Evolutionary conservation across 2,888 invertebrate genomes (phyloP).

Genomic region (Oscheius onirici): DNA sequence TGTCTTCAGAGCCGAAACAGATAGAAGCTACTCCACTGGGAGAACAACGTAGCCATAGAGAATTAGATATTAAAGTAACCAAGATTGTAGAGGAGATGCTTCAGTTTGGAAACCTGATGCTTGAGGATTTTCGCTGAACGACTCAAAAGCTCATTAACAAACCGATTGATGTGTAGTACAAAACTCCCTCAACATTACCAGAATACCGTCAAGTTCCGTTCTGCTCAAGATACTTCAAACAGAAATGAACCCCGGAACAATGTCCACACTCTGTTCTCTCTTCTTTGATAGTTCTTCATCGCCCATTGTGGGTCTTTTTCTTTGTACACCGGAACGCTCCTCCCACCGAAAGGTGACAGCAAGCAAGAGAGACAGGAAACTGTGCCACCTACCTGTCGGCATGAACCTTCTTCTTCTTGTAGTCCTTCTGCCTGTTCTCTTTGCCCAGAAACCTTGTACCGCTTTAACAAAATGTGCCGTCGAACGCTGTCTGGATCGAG

Average conservation of each 20-base stretch:
- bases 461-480: slow-evolving; percentile 52
- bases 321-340: slow-evolving; percentile 28
- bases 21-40: no score
- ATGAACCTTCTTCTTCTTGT: slow-evolving; percentile 13
- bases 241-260: neutral
- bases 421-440: neutral
- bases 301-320: slow-evolving; percentile 12
- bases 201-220: neutral
- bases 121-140: no score
- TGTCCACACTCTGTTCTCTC: neutral
- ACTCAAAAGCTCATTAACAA: no score
- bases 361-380: neutral
- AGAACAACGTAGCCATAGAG: no score
- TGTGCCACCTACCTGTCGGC: neutral
- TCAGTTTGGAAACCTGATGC: no score
- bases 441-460: slow-evolving; percentile 33
- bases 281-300: slow-evolving; percentile 1
- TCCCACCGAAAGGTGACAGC: neutral
- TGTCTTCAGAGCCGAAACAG: no score
- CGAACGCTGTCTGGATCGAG: slow-evolving; percentile 51
- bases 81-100: no score
- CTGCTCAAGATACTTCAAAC: neutral
- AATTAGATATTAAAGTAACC: no score
- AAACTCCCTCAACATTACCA: neutral
- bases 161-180: no score